Percentiles rank a stretch among this genome's conserved stretches.
These are phyloP conservation scores for Nomada ruficornis DNA, from an alignment of 2,888 invertebrate genomes.

Conservation along the genomic window DNA sequence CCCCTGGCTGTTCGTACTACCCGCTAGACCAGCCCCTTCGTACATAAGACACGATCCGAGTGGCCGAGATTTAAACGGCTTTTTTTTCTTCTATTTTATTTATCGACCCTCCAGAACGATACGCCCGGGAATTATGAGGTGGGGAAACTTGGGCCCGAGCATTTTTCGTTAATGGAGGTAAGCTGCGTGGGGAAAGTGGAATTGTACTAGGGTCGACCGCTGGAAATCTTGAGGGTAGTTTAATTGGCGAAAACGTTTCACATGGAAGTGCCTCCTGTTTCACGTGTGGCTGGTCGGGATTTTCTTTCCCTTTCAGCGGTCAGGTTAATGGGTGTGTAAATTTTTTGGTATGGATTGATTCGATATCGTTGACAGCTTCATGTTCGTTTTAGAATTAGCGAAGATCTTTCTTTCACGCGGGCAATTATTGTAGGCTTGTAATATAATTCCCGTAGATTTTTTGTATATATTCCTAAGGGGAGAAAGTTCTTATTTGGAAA, in stretches of 20 bases:
- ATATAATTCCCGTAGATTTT: too few species aligned
- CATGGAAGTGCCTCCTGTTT: not conserved
- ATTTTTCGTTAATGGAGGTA: conserved; percentile 62
- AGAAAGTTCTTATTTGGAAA: too few species aligned
- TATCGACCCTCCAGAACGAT: conserved; percentile 76
- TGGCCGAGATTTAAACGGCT: conserved; percentile 76
- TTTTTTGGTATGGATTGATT: too few species aligned
- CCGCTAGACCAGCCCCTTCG: conserved; percentile 44
- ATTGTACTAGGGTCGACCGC: not conserved
- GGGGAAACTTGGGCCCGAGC: conserved; percentile 45
- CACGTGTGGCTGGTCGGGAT: too few species aligned
- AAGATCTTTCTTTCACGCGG: too few species aligned
- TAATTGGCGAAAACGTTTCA: conserved; percentile 22
- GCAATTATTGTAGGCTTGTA: too few species aligned
- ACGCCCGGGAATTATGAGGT: conserved; percentile 70
- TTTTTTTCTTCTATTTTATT: conserved; percentile 72
- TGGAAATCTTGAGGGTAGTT: conserved; percentile 6
- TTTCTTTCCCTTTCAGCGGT: too few species aligned
- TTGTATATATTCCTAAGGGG: too few species aligned
- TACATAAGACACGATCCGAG: conserved; percentile 69
- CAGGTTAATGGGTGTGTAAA: too few species aligned
- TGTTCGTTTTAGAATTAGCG: too few species aligned
- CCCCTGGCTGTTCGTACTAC: not conserved
- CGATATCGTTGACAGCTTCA: too few species aligned
- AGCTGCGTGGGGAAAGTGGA: not conserved